phyloP scores from a whole-genome alignment of 2,888 invertebrate genomes.

The Tipula helvola region DNA sequence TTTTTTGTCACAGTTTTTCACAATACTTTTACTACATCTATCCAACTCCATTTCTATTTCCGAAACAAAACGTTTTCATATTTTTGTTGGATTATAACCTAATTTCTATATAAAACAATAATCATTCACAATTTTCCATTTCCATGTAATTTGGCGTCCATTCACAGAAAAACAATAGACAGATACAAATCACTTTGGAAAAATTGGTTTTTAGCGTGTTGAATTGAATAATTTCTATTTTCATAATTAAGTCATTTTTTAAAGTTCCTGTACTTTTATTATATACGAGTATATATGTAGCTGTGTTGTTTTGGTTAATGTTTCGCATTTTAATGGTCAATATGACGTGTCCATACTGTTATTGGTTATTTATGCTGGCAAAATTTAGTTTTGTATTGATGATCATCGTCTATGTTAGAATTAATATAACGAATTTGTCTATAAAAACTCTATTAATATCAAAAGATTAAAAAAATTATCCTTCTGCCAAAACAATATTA shows the following conservation, averaged over 20 bases:
- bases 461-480: not conserved
- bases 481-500: not conserved
- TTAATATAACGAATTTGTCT: not conserved
- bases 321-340: not conserved
- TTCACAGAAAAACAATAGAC: not conserved
- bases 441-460: not conserved
- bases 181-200: not conserved
- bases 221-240: not conserved
- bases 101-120: no score
- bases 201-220: not conserved
- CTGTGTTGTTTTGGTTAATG: not conserved
- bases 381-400: no score
- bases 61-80: not conserved
- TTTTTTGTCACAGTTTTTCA: no score
- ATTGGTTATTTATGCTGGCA: not conserved
- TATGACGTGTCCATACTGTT: not conserved
- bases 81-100: not conserved
- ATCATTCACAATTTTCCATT: not conserved
- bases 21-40: no score
- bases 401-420: not conserved
- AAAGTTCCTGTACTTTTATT: not conserved
- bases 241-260: not conserved
- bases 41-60: not conserved
- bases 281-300: not conserved
- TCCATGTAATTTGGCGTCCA: not conserved